Evolutionary conservation across 2,888 invertebrate genomes (phyloP).

Genomic region (Luperina testacea): DNA sequence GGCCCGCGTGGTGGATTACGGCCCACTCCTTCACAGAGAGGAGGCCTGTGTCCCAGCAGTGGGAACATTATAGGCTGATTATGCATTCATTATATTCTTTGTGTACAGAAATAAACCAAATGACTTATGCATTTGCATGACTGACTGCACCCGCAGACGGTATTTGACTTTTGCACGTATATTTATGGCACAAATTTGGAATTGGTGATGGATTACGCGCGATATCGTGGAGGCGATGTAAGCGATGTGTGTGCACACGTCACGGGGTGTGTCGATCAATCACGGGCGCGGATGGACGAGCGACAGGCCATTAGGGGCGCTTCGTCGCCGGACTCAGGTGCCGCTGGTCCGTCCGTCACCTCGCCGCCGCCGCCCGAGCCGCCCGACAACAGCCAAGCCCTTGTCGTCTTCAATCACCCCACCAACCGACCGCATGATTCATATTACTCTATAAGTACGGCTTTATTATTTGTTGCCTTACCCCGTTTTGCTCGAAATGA

Average conservation of each 20-base stretch:
- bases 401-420: conserved; percentile 77
- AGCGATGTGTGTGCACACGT: conserved; percentile 83
- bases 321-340: conserved; percentile 82
- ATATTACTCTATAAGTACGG: conserved; percentile 62
- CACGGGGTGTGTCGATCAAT: conserved; percentile 87
- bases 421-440: conserved; percentile 73
- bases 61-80: not conserved
- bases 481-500: conserved; percentile 14
- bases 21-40: not conserved
- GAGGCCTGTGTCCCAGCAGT: not conserved
- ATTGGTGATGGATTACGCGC: conserved; percentile 84
- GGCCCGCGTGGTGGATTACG: not conserved
- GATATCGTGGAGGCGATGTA: conserved; percentile 80
- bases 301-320: conserved; percentile 88
- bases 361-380: conserved; percentile 51
- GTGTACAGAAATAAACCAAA: conserved; percentile 1
- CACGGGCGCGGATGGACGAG: conserved; percentile 85
- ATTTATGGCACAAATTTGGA: conserved; percentile 73
- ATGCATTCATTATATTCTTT: not conserved
- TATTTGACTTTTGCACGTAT: conserved; percentile 60
- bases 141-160: conserved; percentile 12
- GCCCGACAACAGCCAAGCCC: conserved; percentile 66
- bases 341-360: conserved; percentile 69
- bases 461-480: conserved; percentile 57
- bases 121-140: not conserved